These are phyloP conservation scores for Dipodomys spectabilis DNA, from an alignment of 2,113 vertebrate species.

Conservation along the genomic window DNA sequence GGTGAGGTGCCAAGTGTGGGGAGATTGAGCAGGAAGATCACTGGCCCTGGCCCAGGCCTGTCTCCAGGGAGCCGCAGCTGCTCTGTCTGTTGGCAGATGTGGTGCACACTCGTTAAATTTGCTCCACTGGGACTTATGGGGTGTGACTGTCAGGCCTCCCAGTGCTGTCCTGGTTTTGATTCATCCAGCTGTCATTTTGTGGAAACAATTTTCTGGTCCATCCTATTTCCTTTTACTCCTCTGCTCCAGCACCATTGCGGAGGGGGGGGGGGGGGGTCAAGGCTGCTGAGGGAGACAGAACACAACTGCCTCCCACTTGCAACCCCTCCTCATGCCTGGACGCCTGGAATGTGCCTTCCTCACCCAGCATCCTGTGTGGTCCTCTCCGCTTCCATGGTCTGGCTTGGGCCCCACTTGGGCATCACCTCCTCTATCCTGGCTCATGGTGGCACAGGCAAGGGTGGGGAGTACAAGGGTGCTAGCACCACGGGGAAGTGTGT, in stretches of 20 bases:
- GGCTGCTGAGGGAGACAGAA: not conserved
- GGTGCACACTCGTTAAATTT: not conserved
- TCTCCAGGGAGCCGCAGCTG: not conserved
- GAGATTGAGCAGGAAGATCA: not conserved
- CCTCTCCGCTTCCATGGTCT: not conserved
- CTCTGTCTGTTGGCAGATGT: not conserved
- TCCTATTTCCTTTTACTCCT: not conserved
- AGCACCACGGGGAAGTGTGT: not conserved
- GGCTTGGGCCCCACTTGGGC: fast-evolving
- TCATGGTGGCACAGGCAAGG: not conserved
- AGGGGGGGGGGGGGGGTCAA: not conserved
- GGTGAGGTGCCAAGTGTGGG: no score
- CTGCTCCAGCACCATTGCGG: not conserved
- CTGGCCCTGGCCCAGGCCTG: no score
- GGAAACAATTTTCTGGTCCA: not conserved
- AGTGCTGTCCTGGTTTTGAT: not conserved
- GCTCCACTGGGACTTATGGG: not conserved
- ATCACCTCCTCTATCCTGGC: not conserved
- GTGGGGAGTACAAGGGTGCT: not conserved
- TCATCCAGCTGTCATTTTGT: not conserved
- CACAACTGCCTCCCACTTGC: no score
- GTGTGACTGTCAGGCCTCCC: no score
- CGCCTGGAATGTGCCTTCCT: not conserved
- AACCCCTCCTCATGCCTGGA: not conserved
- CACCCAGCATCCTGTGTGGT: not conserved